Evolutionary conservation across 2,888 invertebrate genomes (phyloP).

Genomic region (Emesis russula): DNA sequence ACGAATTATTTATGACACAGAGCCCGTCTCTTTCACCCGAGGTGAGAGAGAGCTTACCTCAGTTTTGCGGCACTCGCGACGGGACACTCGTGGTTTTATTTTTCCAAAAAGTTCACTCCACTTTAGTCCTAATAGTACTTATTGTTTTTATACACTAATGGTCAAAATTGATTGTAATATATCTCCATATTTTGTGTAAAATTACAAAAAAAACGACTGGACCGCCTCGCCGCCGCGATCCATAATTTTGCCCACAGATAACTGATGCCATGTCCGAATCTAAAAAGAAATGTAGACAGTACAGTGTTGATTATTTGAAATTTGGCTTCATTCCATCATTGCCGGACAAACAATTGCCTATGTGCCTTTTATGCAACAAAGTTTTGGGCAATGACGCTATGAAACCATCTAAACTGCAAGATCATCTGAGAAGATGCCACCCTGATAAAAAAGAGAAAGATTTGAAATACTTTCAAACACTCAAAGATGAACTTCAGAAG

Average conservation of each 20-base stretch:
- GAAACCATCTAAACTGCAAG: conserved; percentile 47
- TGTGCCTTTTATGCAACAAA: conserved; percentile 73
- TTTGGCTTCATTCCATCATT: conserved; percentile 65
- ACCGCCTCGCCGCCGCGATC: no score
- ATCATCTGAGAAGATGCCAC: no score
- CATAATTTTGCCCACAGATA: no score
- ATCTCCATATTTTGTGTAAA: no score
- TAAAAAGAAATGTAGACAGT: conserved; percentile 68
- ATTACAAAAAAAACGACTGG: no score
- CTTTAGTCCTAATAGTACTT: no score
- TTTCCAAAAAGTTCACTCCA: no score
- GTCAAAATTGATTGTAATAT: no score
- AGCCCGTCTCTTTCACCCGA: conserved; percentile 44
- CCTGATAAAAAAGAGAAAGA: no score
- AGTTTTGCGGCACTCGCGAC: background rate
- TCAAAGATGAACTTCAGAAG: no score
- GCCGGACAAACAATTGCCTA: conserved; percentile 66
- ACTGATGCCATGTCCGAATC: conserved; percentile 22
- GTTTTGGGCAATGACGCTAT: conserved; percentile 67
- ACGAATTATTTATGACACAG: conserved; percentile 28
- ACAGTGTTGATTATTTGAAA: conserved; percentile 74
- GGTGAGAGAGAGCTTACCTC: conserved; percentile 45
- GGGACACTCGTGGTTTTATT: no score
- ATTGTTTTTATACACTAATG: no score
- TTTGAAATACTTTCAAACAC: conserved; percentile 24